Evolutionary conservation across 2,888 invertebrate species (phyloP), one percentile per base, ranked within the genome.

Genomic region (Lasius platythorax): DNA sequence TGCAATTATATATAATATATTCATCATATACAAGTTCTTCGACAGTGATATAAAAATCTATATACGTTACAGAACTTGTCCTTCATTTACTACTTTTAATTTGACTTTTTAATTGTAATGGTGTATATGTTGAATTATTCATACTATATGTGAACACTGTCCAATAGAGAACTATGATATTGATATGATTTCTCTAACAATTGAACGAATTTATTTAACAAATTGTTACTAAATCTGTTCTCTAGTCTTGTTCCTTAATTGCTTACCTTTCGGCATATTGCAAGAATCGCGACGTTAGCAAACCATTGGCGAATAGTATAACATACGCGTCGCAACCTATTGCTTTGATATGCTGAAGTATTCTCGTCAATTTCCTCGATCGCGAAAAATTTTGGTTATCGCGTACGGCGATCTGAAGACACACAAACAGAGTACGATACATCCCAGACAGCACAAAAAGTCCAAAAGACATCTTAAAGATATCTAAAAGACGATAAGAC

Each of bases 311-410:
- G 33, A 98, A 94, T 12, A 98, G 95, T 85, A 98, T 96, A 46
- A 98, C 94, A 91, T 98, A 97, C 5, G 96, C 95, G 90, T 97
- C 96, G 92, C 98, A 98, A 33, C 97, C 97, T 75, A 96, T 96
- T 85, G 95, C 95, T 91, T 96, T 96, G 6, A 93, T 93, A 3
- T 92, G 88, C 3, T 37, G 64, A 18, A 95, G 87, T 58, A 91
- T 91, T 18, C 67, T 84, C 37, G 76, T 23, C 33, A 94, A 63
- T 66, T 72, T 82, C 37, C 89, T 91, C 0, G 93, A 92, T 18
- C 91, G 91, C 15, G 84, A 87, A 67, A 95, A 93, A 70, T 91
- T 82, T 79, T 95, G 94, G 33, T 89, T 93, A n/a, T 94, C 93
- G 9, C 88, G 89, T 40, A 95, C 83, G 30, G 78, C 82, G 15